Evolutionary conservation across 2,113 vertebrate species (phyloP), one percentile per base, ranked within the genome.

Genomic region (Narcine bancroftii): DNA sequence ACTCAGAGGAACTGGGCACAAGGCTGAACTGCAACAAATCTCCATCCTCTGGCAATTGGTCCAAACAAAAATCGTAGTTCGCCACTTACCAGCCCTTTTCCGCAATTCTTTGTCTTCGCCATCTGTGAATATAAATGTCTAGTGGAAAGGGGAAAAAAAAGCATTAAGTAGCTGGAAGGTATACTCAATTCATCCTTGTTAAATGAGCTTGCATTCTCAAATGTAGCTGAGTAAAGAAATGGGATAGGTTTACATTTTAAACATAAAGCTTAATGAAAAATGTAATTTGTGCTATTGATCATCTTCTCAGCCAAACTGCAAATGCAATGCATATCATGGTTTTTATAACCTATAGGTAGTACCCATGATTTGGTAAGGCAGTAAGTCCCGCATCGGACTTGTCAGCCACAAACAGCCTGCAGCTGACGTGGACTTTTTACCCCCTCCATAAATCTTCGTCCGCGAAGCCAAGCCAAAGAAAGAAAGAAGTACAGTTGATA

Each of bases 91-190:
- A 89, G 96, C 96, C 95, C 94, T 97, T 92, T 93, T 93, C 81
- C 94, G 96, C 0, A 99, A 96, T 92, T 97, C 97, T 39, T 56
- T 96, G 94, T 99, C 99, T 29, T 99, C 98, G 7, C 97, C 97
- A 77, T 99, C 99, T 0, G 98, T 99, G 94, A 99, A 99, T 93
- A 99, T 98, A 94, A 97, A 99, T 0, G 99, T 99, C 99, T 99
- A 94, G 15, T 93, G 69, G 56, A 94, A 92, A 94, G 47, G n/a
- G n/a, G n/a, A 95, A 6, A 93, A 79, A 60, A 0, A 72, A 39
- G 60, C 24, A 72, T 92, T 56, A 50, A 56, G 39, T 0, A 24
- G 45, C 65, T 15, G 21, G 15, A 9, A 47, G 1, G 89, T 69
- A 83, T 50, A 10, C 53, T 53, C 33, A 83, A 47, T 83, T 53